Evolutionary conservation across 2,888 invertebrate genomes (phyloP).

Genomic region (Ectemnius cavifrons): DNA sequence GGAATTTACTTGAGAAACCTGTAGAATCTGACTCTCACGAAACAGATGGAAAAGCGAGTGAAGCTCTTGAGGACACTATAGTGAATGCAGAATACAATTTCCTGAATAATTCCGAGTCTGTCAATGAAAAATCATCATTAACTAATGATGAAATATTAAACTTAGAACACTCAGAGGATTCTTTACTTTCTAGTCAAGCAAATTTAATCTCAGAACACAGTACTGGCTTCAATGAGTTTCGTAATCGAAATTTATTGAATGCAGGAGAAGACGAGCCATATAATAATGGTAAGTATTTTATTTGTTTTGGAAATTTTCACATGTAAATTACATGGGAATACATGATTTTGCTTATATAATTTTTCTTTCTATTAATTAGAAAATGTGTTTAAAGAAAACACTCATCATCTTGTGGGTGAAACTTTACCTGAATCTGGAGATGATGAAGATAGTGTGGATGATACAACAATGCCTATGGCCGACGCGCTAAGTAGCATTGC

Average conservation of each 20-base stretch:
- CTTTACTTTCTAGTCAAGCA: constrained; percentile 58
- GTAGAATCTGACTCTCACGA: too few species aligned
- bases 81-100: constrained; percentile 35
- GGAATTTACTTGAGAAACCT: too few species aligned
- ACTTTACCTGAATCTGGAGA: constrained; percentile 40
- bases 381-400: constrained; percentile 4
- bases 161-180: background rate
- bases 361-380: constrained; percentile 19
- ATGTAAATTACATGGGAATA: constrained; percentile 9
- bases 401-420: constrained; percentile 15
- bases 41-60: too few species aligned
- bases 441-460: constrained; percentile 32
- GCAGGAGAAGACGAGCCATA: constrained; percentile 59
- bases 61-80: too few species aligned
- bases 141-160: too few species aligned
- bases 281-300: constrained; percentile 48
- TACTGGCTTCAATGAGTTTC: constrained; percentile 65
- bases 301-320: background rate
- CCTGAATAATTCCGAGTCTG: constrained; percentile 17
- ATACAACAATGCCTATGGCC: constrained; percentile 16
- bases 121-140: constrained; percentile 7
- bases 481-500: background rate
- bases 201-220: constrained; percentile 55
- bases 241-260: constrained; percentile 71
- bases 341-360: background rate